Percentiles rank a stretch among this genome's conserved stretches.
Conservation (phyloP, 2,888 invertebrate species). For the Caenorhabditis virilis region DNA sequence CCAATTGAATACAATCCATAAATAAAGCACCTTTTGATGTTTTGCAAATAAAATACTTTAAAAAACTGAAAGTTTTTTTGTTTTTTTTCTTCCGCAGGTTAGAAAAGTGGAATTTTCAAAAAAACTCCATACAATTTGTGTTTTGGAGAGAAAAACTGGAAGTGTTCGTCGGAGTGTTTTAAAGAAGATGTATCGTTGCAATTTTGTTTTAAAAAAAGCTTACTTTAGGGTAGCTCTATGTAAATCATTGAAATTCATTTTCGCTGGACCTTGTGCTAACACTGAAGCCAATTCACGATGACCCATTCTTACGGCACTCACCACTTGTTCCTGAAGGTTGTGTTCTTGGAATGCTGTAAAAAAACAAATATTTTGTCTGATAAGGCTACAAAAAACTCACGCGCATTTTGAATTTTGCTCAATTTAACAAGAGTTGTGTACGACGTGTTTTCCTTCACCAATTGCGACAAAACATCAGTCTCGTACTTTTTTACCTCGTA, state of each 20-base stretch:
- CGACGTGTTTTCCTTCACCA: conserved; percentile 17
- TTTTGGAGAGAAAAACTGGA: too few species aligned
- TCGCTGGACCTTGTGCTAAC: conserved; percentile 29
- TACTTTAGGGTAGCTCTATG: conserved; percentile 69
- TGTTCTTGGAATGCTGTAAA: conserved; percentile 22
- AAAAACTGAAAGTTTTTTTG: too few species aligned
- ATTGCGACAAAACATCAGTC: neutral
- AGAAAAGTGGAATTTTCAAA: too few species aligned
- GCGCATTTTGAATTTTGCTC: conserved; percentile 16
- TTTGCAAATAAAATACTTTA: too few species aligned
- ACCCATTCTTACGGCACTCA: conserved; percentile 31
- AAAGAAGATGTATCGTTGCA: too few species aligned
- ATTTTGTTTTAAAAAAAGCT: too few species aligned
- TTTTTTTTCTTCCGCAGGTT: too few species aligned
- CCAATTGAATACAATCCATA: too few species aligned
- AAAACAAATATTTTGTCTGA: neutral
- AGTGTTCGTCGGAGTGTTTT: too few species aligned
- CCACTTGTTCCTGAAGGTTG: conserved; percentile 20
- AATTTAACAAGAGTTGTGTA: conserved; percentile 28
- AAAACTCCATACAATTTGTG: too few species aligned
- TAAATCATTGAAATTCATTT: conserved; percentile 68
- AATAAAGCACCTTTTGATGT: too few species aligned
- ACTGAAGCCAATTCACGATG: conserved; percentile 36
- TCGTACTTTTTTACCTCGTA: conserved; percentile 14
- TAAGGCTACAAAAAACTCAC: conserved; percentile 18